A percentile compares a stretch with the other conserved stretches of the same genome.
phyloP scores from a whole-genome alignment of 2,797 vertebrate species.

The Urocyon cinereoargenteus region DNA sequence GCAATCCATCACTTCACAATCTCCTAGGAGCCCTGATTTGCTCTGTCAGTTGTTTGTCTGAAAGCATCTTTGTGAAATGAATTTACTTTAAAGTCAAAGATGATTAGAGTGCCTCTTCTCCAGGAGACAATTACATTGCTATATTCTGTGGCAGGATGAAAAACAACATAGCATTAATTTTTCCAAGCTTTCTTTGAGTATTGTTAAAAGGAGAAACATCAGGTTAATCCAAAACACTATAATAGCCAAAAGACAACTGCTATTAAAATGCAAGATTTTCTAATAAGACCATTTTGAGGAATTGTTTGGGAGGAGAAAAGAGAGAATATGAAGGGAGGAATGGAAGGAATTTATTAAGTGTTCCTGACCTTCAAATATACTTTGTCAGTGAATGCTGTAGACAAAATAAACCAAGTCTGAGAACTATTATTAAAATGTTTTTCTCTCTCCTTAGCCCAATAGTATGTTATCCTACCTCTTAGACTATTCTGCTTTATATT shows the following conservation, averaged over 20 bases:
- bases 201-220: constrained; percentile 75
- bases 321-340: constrained; percentile 29
- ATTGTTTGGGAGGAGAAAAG: constrained; percentile 54
- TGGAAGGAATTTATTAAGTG: constrained; percentile 58
- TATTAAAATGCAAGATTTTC: constrained; percentile 77
- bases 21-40: constrained; percentile 65
- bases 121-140: constrained; percentile 72
- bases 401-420: constrained; percentile 72
- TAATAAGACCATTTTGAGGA: constrained; percentile 67
- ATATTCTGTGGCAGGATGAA: constrained; percentile 73
- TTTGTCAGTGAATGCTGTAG: constrained; percentile 59
- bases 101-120: constrained; percentile 74
- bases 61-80: constrained; percentile 69
- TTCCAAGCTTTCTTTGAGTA: constrained; percentile 66
- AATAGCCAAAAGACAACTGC: constrained; percentile 72
- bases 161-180: constrained; percentile 75
- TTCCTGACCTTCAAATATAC: constrained; percentile 65
- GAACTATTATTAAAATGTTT: constrained; percentile 73
- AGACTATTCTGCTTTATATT: constrained; percentile 51
- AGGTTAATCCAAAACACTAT: constrained; percentile 68
- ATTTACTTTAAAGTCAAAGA: constrained; percentile 78
- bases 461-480: constrained; percentile 61
- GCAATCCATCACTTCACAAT: constrained; percentile 52
- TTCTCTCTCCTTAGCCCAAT: constrained; percentile 27
- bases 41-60: constrained; percentile 69